Percentiles rank a stretch among this genome's conserved stretches.
Evolutionary conservation across 2,113 vertebrate genomes (phyloP).

Genomic region (Morphnarchus princeps): DNA sequence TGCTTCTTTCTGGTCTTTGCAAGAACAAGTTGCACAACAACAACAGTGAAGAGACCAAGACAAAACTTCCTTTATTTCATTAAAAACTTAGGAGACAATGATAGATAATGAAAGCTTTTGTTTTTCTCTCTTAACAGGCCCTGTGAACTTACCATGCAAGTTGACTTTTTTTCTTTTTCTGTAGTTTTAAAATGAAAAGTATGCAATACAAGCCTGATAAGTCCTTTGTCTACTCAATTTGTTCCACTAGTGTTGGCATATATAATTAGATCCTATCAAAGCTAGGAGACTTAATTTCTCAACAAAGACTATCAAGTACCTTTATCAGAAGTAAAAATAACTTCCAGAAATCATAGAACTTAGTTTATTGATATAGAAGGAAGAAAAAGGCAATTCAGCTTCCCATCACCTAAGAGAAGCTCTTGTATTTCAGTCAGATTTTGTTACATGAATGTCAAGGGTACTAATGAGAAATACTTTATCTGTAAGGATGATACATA

Average conservation of each 20-base stretch:
- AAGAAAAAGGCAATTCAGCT: neutral
- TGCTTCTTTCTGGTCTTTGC: neutral
- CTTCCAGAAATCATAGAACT: neutral
- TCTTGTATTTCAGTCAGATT: neutral
- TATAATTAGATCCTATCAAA: neutral
- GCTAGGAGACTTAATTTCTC: neutral
- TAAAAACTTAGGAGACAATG: neutral
- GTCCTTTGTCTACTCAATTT: neutral
- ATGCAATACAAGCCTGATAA: neutral
- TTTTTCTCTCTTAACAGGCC: neutral
- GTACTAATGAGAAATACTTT: neutral
- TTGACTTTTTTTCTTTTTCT: neutral
- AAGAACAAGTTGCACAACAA: neutral
- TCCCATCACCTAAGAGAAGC: neutral
- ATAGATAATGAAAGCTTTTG: neutral
- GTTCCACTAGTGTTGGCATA: neutral
- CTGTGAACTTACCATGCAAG: neutral
- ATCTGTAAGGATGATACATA: neutral
- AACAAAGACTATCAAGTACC: neutral
- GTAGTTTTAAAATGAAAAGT: neutral
- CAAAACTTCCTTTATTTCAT: neutral
- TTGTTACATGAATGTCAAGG: neutral
- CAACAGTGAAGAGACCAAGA: neutral
- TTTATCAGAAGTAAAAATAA: neutral
- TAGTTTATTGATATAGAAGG: neutral